phyloP scores from a whole-genome alignment of 2,797 vertebrate genomes.

The Taenioides sp. region DNA sequence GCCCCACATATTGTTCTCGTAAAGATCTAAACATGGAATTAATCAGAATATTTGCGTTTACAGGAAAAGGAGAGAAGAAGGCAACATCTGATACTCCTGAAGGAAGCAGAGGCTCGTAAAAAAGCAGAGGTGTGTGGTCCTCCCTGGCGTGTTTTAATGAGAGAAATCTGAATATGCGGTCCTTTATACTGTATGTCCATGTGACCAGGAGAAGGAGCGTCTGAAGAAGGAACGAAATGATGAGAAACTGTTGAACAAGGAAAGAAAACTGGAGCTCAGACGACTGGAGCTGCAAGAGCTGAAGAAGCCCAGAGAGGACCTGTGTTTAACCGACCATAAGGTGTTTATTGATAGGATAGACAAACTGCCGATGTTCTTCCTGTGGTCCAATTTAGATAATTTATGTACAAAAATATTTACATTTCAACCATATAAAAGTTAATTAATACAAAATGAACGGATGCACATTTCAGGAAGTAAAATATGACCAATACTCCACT shows the following conservation, averaged over 20 bases:
- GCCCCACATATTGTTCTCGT: conserved; percentile 28
- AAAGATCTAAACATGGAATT: conserved; percentile 3
- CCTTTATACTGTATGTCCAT: not conserved
- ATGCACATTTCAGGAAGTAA: too few species aligned
- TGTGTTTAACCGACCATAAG: conserved; percentile 96
- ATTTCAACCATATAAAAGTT: too few species aligned
- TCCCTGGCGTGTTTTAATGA: not conserved
- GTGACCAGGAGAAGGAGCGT: conserved; percentile 86
- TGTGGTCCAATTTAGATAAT: too few species aligned
- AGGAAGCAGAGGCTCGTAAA: conserved; percentile 92
- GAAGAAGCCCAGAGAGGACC: conserved; percentile 95
- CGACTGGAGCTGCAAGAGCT: conserved; percentile 91
- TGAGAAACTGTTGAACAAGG: conserved; percentile 93
- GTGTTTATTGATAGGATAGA: conserved; percentile 61
- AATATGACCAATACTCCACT: too few species aligned
- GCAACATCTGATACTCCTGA: conserved; percentile 95
- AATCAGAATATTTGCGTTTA: conserved; percentile 16
- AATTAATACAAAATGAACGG: too few species aligned
- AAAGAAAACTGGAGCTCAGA: conserved; percentile 89
- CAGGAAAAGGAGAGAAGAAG: conserved; percentile 92
- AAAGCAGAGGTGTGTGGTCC: conserved; percentile 87
- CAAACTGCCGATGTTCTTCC: too few species aligned
- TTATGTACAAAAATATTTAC: too few species aligned
- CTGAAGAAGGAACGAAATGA: conserved; percentile 93
- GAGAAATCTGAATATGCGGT: not conserved